phyloP scores from a whole-genome alignment of 2,888 invertebrate species.

The Tenthredo livida region DNA sequence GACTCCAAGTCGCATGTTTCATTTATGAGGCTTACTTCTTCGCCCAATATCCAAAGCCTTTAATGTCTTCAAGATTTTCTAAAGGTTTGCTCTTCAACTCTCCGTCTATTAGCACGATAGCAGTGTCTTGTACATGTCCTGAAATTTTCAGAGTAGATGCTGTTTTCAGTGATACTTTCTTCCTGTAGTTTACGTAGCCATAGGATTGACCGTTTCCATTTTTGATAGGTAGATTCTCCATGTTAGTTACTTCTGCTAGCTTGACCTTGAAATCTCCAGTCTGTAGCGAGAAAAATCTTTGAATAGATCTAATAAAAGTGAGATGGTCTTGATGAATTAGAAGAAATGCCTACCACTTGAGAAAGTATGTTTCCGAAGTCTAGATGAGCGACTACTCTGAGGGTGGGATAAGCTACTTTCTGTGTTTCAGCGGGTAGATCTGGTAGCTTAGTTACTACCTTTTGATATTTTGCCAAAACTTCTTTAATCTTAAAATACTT shows the following conservation, averaged over 20 bases:
- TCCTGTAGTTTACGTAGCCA: slow-evolving; percentile 81
- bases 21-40: slow-evolving; percentile 23
- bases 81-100: slow-evolving; percentile 74
- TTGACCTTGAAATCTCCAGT: slow-evolving; percentile 52
- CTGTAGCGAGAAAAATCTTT: slow-evolving; percentile 26
- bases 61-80: slow-evolving; percentile 67
- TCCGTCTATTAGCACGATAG: slow-evolving; percentile 79
- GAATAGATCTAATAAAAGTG: not conserved
- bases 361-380: slow-evolving; percentile 64
- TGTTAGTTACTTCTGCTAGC: slow-evolving; percentile 61
- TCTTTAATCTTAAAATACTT: slow-evolving; percentile 82
- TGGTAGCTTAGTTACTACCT: slow-evolving; percentile 71
- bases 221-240: slow-evolving; percentile 75
- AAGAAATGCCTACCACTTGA: slow-evolving; percentile 60
- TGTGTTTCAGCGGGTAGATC: slow-evolving; percentile 68
- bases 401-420: slow-evolving; percentile 71
- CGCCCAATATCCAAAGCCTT: slow-evolving; percentile 77
- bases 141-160: slow-evolving; percentile 72
- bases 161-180: slow-evolving; percentile 62
- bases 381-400: slow-evolving; percentile 63
- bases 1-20: not conserved
- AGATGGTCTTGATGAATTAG: not conserved
- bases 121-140: slow-evolving; percentile 79
- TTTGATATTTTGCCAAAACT: slow-evolving; percentile 65
- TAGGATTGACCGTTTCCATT: slow-evolving; percentile 80